These are phyloP conservation scores for Phataginus tricuspis DNA, from an alignment of 2,797 vertebrate species.

Conservation along the genomic window DNA sequence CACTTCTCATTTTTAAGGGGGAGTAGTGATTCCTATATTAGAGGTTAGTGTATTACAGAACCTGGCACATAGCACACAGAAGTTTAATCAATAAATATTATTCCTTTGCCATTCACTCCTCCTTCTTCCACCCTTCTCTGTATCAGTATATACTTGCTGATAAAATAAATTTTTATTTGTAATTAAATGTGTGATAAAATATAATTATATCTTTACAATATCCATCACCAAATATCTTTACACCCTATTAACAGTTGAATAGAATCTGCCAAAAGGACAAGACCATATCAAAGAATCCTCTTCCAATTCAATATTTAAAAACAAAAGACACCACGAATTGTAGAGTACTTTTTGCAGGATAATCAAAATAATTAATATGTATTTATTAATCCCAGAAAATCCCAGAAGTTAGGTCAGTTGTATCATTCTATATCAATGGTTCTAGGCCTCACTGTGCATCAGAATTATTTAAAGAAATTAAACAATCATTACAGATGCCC, in stretches of 20 bases:
- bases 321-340: background rate
- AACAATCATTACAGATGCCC: background rate
- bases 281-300: background rate
- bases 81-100: background rate
- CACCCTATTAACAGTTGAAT: background rate
- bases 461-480: background rate
- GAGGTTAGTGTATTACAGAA: background rate
- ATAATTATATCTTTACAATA: background rate
- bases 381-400: constrained; percentile 21
- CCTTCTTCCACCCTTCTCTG: background rate
- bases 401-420: background rate
- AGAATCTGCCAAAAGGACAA: background rate
- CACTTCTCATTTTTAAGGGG: background rate
- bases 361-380: background rate
- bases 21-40: background rate
- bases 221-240: constrained; percentile 20
- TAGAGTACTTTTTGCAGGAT: background rate
- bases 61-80: background rate
- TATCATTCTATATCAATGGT: background rate
- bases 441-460: background rate
- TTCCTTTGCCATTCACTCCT: background rate
- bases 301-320: background rate
- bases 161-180: background rate
- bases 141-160: background rate
- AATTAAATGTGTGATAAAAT: constrained; percentile 2